Conservation (phyloP, 35 echinoderm and acorn worm genomes). For the Apostichopus californicus region DNA sequence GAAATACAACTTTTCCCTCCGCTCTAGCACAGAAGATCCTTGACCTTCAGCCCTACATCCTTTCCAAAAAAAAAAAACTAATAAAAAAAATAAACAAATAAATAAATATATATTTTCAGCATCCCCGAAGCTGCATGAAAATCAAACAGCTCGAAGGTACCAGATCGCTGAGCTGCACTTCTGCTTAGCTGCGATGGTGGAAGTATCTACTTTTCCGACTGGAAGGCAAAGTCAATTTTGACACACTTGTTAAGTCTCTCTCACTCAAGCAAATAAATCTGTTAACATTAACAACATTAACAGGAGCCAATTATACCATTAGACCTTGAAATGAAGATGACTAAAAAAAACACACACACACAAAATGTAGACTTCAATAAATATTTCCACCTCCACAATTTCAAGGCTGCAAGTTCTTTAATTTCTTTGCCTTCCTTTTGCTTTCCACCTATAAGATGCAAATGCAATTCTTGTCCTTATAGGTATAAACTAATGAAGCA, state of each 20-base stretch:
- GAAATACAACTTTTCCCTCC: background rate
- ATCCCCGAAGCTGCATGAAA: background rate
- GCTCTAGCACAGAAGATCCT: background rate
- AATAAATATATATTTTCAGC: background rate
- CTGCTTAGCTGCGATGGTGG: too few species aligned
- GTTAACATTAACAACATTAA: constrained; percentile 31
- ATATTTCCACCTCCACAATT: background rate
- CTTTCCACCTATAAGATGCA: constrained; percentile 13
- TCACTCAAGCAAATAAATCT: constrained; percentile 27
- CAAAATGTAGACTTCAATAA: background rate
- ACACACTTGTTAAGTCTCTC: constrained; percentile 36
- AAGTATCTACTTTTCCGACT: constrained; percentile 3
- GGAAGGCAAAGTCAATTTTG: constrained; percentile 3
- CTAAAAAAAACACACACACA: too few species aligned
- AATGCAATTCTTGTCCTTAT: constrained; percentile 39
- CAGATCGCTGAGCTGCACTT: too few species aligned
- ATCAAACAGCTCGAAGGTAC: background rate
- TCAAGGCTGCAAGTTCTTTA: constrained; percentile 24
- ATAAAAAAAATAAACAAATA: background rate
- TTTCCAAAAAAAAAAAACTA: background rate
- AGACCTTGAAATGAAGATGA: constrained; percentile 28
- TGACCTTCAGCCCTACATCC: constrained; percentile 11
- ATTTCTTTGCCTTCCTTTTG: background rate
- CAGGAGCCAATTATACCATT: constrained; percentile 1
- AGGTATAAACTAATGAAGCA: constrained; percentile 37